Evolutionary conservation across 1,140 invertebrate species (phyloP).

Genomic region (Stegodyphus dumicola): DNA sequence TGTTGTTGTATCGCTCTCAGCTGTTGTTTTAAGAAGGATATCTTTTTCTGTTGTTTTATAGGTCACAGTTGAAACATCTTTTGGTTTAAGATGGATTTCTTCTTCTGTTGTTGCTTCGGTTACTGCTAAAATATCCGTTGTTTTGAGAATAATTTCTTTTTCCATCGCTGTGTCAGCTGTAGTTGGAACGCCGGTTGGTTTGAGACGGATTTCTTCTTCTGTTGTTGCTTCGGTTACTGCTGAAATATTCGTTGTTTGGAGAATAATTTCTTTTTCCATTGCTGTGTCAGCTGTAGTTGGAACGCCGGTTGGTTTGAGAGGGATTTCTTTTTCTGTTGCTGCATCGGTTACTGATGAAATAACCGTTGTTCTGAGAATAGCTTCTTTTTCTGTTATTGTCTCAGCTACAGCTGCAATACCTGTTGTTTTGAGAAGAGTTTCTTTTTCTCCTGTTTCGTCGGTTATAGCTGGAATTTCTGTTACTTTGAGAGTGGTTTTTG

Average conservation of each 20-base stretch:
- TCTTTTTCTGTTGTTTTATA: slow-evolving; percentile 26
- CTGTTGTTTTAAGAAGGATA: slow-evolving; percentile 40
- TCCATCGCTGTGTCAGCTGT: slow-evolving; percentile 23
- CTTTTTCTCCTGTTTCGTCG: background rate
- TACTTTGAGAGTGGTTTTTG: background rate
- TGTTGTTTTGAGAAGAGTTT: background rate
- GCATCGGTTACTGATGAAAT: background rate
- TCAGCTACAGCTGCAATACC: background rate
- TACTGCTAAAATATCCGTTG: background rate
- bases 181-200: slow-evolving; percentile 22
- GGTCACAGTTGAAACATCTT: slow-evolving; percentile 5
- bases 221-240: slow-evolving; percentile 23
- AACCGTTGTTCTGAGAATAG: background rate
- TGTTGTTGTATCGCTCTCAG: slow-evolving; percentile 44
- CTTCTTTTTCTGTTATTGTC: background rate
- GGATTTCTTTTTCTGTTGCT: background rate
- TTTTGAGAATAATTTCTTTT: background rate
- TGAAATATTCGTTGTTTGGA: background rate
- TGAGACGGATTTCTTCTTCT: background rate
- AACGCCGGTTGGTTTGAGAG: background rate
- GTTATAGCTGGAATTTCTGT: background rate
- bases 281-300: slow-evolving; percentile 60
- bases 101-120: background rate
- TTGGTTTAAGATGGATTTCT: slow-evolving; percentile 3
- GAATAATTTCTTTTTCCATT: too few relatives aligned